phyloP scores from a whole-genome alignment of 2,888 invertebrate species.

The Coecobrya sp. region DNA sequence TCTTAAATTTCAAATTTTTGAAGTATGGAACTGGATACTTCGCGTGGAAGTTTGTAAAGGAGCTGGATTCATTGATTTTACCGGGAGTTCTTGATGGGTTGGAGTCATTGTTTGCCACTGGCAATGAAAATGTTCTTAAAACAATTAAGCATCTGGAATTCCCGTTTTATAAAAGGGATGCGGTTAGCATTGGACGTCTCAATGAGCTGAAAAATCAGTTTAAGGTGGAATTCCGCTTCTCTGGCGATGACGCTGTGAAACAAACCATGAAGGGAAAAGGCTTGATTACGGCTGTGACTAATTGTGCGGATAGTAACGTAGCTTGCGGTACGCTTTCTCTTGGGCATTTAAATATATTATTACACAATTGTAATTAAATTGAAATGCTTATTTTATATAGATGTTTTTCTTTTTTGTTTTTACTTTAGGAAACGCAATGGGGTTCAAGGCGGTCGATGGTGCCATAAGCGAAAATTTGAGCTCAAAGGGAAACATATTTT shows the following conservation, averaged over 20 bases:
- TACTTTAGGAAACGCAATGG: slow-evolving; percentile 81
- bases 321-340: slow-evolving; percentile 75
- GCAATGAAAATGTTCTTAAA: slow-evolving; percentile 41
- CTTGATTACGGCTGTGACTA: slow-evolving; percentile 73
- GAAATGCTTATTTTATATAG: too few relatives aligned
- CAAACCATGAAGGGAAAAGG: slow-evolving; percentile 64
- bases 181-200: slow-evolving; percentile 18
- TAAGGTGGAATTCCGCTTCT: slow-evolving; percentile 59
- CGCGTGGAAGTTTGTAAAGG: slow-evolving; percentile 75
- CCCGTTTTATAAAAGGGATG: slow-evolving; percentile 74
- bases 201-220: slow-evolving; percentile 57
- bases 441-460: slow-evolving; percentile 75
- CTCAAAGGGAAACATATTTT: slow-evolving; percentile 80
- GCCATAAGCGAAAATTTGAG: slow-evolving; percentile 78
- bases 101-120: slow-evolving; percentile 64
- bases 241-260: slow-evolving; percentile 79
- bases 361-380: too few relatives aligned
- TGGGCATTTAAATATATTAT: too few relatives aligned
- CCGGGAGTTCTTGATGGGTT: slow-evolving; percentile 79
- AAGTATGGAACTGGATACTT: slow-evolving; percentile 83
- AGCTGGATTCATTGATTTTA: slow-evolving; percentile 64
- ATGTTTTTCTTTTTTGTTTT: slow-evolving; percentile 26
- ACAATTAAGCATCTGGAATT: slow-evolving; percentile 74
- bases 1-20: slow-evolving; percentile 82
- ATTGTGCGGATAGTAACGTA: slow-evolving; percentile 80